Conservation (phyloP, 2,888 invertebrate genomes). For the Zaprionus bogoriensis region DNA sequence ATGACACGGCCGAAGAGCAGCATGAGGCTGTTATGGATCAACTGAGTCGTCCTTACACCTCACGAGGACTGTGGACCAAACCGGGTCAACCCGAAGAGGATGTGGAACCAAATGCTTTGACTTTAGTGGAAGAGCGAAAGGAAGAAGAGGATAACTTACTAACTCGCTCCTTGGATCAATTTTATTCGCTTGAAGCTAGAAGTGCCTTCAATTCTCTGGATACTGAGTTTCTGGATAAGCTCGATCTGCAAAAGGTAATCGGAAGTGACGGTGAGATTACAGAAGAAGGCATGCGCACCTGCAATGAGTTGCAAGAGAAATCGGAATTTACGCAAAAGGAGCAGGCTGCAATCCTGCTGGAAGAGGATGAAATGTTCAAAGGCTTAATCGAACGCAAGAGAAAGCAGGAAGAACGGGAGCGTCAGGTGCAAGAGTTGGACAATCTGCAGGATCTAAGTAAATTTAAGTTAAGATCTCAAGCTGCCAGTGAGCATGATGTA, state of each 20-base stretch:
- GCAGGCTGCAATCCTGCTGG: neutral
- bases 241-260: constrained; percentile 60
- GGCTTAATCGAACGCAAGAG: constrained; percentile 60
- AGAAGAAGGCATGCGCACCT: constrained; percentile 67
- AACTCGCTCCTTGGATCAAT: constrained; percentile 40
- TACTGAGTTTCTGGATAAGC: constrained; percentile 64
- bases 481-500: neutral
- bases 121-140: neutral
- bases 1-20: constrained; percentile 50
- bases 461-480: neutral
- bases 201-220: constrained; percentile 63
- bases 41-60: constrained; percentile 1
- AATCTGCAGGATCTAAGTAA: neutral
- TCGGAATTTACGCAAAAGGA: neutral
- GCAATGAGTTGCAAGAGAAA: constrained; percentile 64
- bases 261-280: constrained; percentile 55
- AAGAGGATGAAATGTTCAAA: constrained; percentile 52
- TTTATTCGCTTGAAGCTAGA: constrained; percentile 59
- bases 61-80: constrained; percentile 40
- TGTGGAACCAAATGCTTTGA: neutral
- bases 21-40: neutral
- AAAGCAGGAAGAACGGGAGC: constrained; percentile 53
- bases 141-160: constrained; percentile 7
- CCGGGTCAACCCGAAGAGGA: constrained; percentile 42
- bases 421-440: constrained; percentile 16